A percentile compares a stretch with the other conserved stretches of the same genome.
Evolutionary conservation across 2,113 vertebrate genomes (phyloP).

Genomic region (Haemorhous mexicanus): DNA sequence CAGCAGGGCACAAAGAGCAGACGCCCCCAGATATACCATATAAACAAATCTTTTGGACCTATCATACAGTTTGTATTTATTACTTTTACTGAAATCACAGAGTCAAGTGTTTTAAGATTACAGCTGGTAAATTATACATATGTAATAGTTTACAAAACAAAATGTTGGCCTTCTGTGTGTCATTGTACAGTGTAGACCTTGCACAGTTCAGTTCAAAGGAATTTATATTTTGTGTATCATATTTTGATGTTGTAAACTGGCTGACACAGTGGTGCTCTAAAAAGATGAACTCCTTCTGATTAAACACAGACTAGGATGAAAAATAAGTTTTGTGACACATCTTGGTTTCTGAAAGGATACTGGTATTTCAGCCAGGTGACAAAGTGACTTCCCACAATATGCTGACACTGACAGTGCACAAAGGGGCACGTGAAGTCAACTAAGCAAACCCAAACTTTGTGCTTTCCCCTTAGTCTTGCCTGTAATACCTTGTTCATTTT

Average conservation of each 20-base stretch:
- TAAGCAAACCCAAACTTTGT: not conserved
- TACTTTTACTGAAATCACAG: conserved; percentile 69
- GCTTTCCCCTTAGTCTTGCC: not conserved
- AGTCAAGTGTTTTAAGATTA: conserved; percentile 66
- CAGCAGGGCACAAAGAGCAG: not conserved
- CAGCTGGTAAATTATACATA: conserved; percentile 68
- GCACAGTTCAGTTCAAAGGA: conserved; percentile 48
- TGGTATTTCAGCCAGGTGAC: not conserved
- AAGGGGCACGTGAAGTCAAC: not conserved
- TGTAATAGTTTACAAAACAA: conserved; percentile 64
- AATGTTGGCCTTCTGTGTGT: conserved; percentile 56
- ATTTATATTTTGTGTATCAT: conserved; percentile 2
- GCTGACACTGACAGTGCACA: not conserved
- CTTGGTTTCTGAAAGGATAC: not conserved
- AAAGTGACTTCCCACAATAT: not conserved
- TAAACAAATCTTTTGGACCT: conserved; percentile 40
- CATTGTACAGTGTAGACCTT: conserved; percentile 60
- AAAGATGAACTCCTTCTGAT: not conserved
- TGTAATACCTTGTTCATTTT: not conserved
- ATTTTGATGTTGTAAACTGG: conserved; percentile 45
- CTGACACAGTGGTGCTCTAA: conserved; percentile 41
- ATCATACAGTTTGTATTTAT: conserved; percentile 70
- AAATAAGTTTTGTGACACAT: not conserved
- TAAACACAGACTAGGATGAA: conserved; percentile 3
- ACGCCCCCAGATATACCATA: conserved; percentile 1